Evolutionary conservation across 2,113 vertebrate genomes (phyloP), one percentile per base, ranked within the genome.

Genomic region (Lates calcarifer): DNA sequence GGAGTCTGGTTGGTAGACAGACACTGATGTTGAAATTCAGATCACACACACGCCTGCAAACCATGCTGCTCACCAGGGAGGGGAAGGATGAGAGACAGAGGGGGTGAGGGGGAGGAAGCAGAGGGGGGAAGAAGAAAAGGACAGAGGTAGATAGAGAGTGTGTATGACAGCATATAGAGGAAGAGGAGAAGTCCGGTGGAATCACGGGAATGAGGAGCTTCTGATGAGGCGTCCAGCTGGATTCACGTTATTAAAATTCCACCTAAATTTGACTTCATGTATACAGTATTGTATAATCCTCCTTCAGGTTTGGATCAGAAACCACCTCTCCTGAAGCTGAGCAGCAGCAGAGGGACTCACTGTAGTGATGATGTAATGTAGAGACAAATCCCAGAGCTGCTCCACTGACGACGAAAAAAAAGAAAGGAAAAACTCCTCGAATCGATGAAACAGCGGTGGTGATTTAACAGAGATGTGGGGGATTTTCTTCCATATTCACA

Each of bases 1-100:
- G 67, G 69, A 91, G 86, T 81, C 71, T 77, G 83, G 63, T 82
- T 63, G 70, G 51, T 56, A 87, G 72, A 84, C 82, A 79, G 89
- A 89, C 82, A 79, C 79, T 62, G 82, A 74, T 89, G 90, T 93
- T 94, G 69, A 93, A 92, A 94, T 93, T 92, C 89, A 87, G 84
- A 89, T 92, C 90, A 93, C 91, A 93, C 62, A 78, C 82, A 63
- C 11, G 78, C 61, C 83, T 88, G 80, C 66, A 80, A 88, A 88
- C 77, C 74, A 72, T 65, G 84, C 49, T 74, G 70, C 79, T 85
- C 74, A 73, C 76, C 35, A 65, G 51, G 66, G 77, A 71, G 33
- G 78, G 66, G 57, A 57, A 45, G 31, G 68, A 68, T 14, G 81
- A 47, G 84, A 86, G 74, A 45, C n/a, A 24, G 65, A 33, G 58